These are phyloP conservation scores for Cantharis lateralis DNA, from an alignment of 2,888 invertebrate species.

Conservation along the genomic window DNA sequence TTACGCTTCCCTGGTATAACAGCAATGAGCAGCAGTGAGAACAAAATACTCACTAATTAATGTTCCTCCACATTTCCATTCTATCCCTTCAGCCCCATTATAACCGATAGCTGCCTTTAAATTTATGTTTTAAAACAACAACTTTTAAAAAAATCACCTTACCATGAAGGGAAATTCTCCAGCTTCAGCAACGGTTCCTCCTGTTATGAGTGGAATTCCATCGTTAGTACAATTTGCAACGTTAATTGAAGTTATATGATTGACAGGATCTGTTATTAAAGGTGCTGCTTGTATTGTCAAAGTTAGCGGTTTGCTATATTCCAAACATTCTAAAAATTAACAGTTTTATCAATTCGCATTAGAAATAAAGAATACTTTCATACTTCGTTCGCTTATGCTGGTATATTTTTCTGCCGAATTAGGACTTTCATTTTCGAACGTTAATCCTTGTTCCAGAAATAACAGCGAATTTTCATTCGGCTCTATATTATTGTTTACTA, in stretches of 20 bases:
- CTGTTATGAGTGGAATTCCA: slow-evolving; percentile 62
- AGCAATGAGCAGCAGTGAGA: slow-evolving; percentile 66
- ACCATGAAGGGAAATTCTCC: slow-evolving; percentile 70
- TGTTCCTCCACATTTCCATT: slow-evolving; percentile 61
- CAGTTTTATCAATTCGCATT: background rate
- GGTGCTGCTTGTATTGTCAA: slow-evolving; percentile 61
- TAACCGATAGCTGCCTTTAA: slow-evolving; percentile 56
- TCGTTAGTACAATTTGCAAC: slow-evolving; percentile 59
- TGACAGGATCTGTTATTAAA: slow-evolving; percentile 58
- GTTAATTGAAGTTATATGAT: slow-evolving; percentile 55
- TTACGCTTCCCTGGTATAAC: slow-evolving; percentile 44
- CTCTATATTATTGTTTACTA: slow-evolving; percentile 4
- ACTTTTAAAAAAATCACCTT: slow-evolving; percentile 23
- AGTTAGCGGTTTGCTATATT: slow-evolving; percentile 59
- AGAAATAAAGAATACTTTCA: too few relatives aligned
- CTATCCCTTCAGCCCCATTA: slow-evolving; percentile 40
- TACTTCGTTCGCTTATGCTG: slow-evolving; percentile 47
- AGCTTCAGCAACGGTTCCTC: slow-evolving; percentile 60
- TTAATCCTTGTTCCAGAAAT: slow-evolving; percentile 23
- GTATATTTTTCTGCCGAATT: background rate
- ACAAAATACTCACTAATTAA: slow-evolving; percentile 60
- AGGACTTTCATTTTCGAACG: slow-evolving; percentile 24
- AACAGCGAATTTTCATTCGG: slow-evolving; percentile 34
- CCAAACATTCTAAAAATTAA: slow-evolving; percentile 61
- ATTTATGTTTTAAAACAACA: slow-evolving; percentile 7